Conservation (phyloP, 2,888 invertebrate species). For the Caenorhabditis uteleia region DNA sequence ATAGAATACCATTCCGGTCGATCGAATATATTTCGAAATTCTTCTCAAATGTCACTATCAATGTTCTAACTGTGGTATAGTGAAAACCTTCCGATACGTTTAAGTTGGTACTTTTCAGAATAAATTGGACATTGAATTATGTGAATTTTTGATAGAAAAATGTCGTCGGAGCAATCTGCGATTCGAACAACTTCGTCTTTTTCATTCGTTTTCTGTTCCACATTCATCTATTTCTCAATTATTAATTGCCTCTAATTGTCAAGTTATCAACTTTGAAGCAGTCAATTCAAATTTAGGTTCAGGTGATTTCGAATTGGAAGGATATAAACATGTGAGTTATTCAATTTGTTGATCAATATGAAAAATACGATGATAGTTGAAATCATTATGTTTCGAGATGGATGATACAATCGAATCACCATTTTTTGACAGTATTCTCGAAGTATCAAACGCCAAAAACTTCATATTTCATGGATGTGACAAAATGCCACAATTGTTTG, state of each 20-base stretch:
- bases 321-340: conserved; percentile 13
- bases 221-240: conserved; percentile 21
- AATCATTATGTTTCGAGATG: conserved; percentile 29
- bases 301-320: conserved; percentile 3
- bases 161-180: conserved; percentile 6
- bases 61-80: conserved; percentile 23
- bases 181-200: conserved; percentile 26
- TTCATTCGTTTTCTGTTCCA: conserved; percentile 20
- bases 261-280: conserved; percentile 21
- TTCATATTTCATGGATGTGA: conserved; percentile 36
- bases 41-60: conserved; percentile 21
- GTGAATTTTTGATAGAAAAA: conserved; percentile 12
- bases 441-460: conserved; percentile 3
- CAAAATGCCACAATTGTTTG: conserved; percentile 15
- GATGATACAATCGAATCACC: conserved; percentile 19
- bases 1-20: conserved; percentile 24
- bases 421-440: conserved; percentile 12
- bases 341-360: neutral
- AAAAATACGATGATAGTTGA: conserved; percentile 11
- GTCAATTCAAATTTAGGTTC: conserved; percentile 13
- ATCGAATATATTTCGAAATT: conserved; percentile 25
- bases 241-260: conserved; percentile 8
- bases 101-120: too few species aligned
- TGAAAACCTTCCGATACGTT: too few species aligned
- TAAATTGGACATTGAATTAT: conserved; percentile 21